phyloP scores from a whole-genome alignment of 2,888 invertebrate genomes.

The Leucophenga maculata region DNA sequence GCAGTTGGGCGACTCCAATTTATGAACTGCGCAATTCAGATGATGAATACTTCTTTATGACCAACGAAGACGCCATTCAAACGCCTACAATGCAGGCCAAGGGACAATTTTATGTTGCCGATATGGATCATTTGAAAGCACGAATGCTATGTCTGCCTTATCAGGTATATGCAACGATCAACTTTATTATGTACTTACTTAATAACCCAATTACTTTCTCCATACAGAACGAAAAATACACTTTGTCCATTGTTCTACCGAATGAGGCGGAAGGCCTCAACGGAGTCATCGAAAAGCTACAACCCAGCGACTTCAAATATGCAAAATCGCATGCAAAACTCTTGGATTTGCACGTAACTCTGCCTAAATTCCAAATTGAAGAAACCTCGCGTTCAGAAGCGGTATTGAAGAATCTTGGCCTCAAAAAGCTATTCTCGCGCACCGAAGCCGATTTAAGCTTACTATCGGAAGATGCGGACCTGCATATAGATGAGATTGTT shows the following conservation, averaged over 20 bases:
- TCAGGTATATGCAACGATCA: constrained; percentile 73
- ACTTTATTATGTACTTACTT: neutral
- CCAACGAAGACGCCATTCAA: constrained; percentile 76
- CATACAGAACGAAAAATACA: constrained; percentile 76
- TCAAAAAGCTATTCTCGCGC: constrained; percentile 76
- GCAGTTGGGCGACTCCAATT: constrained; percentile 83
- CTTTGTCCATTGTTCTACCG: constrained; percentile 76
- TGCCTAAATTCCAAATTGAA: constrained; percentile 78
- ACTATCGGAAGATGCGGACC: constrained; percentile 76
- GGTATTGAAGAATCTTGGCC: constrained; percentile 75
- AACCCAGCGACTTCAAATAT: constrained; percentile 69
- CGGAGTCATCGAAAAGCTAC: constrained; percentile 75
- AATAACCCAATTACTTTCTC: neutral
- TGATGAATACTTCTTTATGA: constrained; percentile 78
- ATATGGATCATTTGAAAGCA: constrained; percentile 78
- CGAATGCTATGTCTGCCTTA: constrained; percentile 83
- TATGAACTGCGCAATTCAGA: constrained; percentile 71
- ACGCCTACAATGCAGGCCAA: constrained; percentile 80
- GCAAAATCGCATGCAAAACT: constrained; percentile 46
- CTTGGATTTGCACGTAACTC: constrained; percentile 73
- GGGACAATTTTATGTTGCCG: constrained; percentile 77
- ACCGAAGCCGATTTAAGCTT: constrained; percentile 76
- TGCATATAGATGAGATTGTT: constrained; percentile 79
- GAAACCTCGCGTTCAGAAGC: constrained; percentile 78
- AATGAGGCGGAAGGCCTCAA: constrained; percentile 76